A percentile compares a stretch with the other conserved stretches of the same genome.
These are phyloP conservation scores for Polymixis flavicincta DNA, from an alignment of 2,888 invertebrate genomes.

Conservation along the genomic window DNA sequence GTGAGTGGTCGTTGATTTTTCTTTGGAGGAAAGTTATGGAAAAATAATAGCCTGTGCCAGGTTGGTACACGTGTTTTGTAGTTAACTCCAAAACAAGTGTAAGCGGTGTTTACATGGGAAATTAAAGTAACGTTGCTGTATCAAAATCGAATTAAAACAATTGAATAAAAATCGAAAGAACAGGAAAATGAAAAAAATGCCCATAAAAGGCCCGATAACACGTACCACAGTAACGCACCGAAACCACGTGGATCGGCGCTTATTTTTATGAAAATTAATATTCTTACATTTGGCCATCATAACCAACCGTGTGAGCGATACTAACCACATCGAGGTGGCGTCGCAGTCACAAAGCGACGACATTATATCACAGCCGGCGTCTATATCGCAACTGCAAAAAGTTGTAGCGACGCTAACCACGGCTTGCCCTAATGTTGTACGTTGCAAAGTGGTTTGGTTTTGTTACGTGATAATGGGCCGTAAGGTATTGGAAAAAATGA, in stretches of 20 bases:
- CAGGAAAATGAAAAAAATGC: background rate
- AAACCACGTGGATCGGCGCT: background rate
- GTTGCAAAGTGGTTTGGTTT: background rate
- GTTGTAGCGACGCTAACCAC: background rate
- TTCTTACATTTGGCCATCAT: background rate
- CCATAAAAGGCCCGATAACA: background rate
- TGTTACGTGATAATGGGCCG: background rate
- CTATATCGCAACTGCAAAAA: background rate
- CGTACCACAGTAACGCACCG: background rate
- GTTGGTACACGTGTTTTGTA: background rate
- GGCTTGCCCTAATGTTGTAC: background rate
- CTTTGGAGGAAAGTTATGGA: constrained; percentile 11
- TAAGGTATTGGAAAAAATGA: background rate
- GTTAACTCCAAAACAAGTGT: too few species aligned
- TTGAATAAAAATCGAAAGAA: background rate
- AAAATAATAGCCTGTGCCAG: background rate
- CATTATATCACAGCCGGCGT: background rate
- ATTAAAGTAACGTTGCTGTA: background rate
- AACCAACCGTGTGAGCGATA: background rate
- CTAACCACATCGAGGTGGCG: background rate
- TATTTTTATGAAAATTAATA: background rate
- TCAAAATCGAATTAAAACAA: background rate
- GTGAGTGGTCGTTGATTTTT: constrained; percentile 28
- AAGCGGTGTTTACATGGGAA: background rate
- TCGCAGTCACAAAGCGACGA: background rate